Evolutionary conservation across 2,888 invertebrate genomes (phyloP), one percentile per base, ranked within the genome.

Genomic region (Caradrina kadenii): DNA sequence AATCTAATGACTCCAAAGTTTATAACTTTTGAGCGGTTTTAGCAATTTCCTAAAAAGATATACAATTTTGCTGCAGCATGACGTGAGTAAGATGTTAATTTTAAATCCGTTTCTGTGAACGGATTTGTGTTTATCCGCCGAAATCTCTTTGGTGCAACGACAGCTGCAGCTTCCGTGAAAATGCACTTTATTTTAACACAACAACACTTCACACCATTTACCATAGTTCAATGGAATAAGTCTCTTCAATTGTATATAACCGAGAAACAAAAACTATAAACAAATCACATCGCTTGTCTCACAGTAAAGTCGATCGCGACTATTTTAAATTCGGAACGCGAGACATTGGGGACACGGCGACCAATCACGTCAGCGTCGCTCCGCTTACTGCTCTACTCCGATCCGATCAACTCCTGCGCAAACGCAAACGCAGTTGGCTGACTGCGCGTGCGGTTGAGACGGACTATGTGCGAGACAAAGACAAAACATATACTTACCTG

Each of bases 381-480:
- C 89, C 94, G 94, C 94, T 93, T 90, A 96, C 96, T 96, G 91
- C 88, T 89, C 87, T 87, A 90, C 89, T 90, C 88, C 87, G 87
- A 89, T 89, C 85, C 87, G 87, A 91, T 89, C 92, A 85, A 93
- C 95, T 94, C 94, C 91, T 92, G 94, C 95, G 93, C 94, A 92
- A 85, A 82, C 80, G 84, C 85, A 84, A 85, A 82, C 80, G 84
- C 85, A 84, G 84, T 76, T 87, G 90, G 87, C 86, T 83, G 88
- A 87, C 87, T 84, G 86, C 86, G 89, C 82, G 93, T 87, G 88
- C 73, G 90, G 92, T 88, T 74, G 91, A 90, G 93, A 93, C 72
- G 70, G 69, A 78, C 59, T 42, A 72, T 80, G 66, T 66, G 74
- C 76, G 39, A 78, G 88, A 91, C 74, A 85, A 87, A 88, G 91